Conservation (phyloP, 1,140 invertebrate species). For the Yoshiicerus persimilis region DNA sequence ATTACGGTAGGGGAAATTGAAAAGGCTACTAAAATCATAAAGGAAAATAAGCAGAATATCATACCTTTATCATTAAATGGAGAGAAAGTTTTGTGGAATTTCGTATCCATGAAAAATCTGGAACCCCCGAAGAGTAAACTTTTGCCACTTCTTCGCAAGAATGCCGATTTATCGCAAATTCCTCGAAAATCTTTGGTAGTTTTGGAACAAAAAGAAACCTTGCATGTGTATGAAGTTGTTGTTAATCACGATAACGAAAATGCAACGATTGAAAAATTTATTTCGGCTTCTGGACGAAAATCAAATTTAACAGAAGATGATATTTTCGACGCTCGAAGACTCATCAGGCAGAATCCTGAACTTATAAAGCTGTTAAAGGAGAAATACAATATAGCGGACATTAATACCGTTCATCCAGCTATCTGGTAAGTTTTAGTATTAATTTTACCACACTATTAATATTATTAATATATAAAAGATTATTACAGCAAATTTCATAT, state of each 20-base stretch:
- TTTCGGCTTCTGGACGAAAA: background rate
- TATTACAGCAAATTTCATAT: too few species aligned
- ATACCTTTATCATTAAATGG: background rate
- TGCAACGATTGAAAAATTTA: background rate
- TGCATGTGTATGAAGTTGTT: background rate
- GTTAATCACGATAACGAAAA: background rate
- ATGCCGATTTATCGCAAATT: background rate
- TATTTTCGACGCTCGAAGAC: background rate
- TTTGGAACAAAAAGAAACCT: background rate
- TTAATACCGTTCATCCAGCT: background rate
- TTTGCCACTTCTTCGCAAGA: background rate
- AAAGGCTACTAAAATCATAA: too few species aligned
- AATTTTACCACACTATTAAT: too few species aligned
- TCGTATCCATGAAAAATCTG: background rate
- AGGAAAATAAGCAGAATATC: background rate
- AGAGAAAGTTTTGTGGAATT: background rate
- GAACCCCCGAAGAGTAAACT: background rate
- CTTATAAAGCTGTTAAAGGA: background rate
- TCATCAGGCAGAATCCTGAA: background rate
- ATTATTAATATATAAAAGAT: too few species aligned
- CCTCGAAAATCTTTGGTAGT: background rate
- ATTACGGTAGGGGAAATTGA: too few species aligned
- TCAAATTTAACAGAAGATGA: background rate
- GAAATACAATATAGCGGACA: background rate
- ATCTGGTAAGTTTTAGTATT: background rate